Conservation (phyloP, 2,797 vertebrate species). For the Falco concolor region DNA sequence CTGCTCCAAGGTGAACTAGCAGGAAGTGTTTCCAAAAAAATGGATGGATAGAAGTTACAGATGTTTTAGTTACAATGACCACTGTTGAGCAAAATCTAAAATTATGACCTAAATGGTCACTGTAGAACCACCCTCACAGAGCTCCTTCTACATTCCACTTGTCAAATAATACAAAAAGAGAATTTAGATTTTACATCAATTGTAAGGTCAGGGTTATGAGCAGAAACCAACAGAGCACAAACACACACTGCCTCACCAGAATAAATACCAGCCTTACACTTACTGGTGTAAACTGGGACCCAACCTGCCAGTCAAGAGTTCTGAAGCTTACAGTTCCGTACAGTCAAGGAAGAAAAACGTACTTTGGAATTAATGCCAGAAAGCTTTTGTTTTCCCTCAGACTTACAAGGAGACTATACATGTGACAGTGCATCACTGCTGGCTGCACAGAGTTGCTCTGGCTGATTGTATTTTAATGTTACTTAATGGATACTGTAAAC, state of each 20-base stretch:
- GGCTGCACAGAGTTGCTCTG: accelerated
- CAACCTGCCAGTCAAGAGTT: neutral
- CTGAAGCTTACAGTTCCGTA: neutral
- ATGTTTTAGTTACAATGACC: neutral
- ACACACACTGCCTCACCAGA: neutral
- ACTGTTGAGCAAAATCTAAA: neutral
- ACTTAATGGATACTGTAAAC: neutral
- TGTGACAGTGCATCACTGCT: neutral
- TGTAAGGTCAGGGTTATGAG: neutral
- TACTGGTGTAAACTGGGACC: neutral
- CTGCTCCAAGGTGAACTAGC: neutral
- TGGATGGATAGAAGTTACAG: neutral
- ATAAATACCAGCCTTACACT: too few relatives aligned
- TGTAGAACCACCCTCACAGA: neutral
- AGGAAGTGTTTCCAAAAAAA: neutral
- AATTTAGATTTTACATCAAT: neutral
- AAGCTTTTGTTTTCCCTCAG: neutral
- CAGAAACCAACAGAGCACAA: neutral
- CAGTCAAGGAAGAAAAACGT: neutral
- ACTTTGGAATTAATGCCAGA: neutral
- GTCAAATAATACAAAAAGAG: neutral
- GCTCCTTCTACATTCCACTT: neutral
- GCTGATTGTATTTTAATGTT: neutral
- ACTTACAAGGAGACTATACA: neutral
- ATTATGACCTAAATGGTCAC: neutral